phyloP scores from a whole-genome alignment of 2,113 vertebrate genomes.

The Gymnarchus niloticus region DNA sequence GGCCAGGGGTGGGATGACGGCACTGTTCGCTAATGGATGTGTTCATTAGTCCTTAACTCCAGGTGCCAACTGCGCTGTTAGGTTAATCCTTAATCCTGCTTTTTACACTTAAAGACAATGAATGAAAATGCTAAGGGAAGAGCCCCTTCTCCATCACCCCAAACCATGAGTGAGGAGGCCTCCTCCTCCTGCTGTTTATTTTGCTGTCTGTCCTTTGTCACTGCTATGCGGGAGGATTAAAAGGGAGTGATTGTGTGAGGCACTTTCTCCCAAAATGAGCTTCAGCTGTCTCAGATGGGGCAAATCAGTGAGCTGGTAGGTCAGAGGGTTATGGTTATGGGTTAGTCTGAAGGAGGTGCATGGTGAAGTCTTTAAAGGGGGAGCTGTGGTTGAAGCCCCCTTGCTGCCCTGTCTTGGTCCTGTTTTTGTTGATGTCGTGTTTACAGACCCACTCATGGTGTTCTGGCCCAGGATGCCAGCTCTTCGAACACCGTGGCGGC shows the following conservation, averaged over 20 bases:
- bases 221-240: not conserved
- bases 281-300: not conserved
- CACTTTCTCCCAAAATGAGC: not conserved
- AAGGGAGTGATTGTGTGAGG: not conserved
- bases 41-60: not conserved
- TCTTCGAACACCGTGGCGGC: no score
- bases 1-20: not conserved
- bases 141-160: no score
- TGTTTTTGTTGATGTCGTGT: constrained; percentile 2
- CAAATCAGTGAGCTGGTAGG: not conserved
- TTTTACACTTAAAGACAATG: not conserved
- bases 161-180: not conserved
- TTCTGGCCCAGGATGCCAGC: no score
- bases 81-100: not conserved
- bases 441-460: no score
- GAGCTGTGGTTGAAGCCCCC: not conserved
- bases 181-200: not conserved
- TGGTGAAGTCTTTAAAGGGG: not conserved
- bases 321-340: no score
- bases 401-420: not conserved
- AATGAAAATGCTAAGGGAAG: not conserved
- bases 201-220: not conserved
- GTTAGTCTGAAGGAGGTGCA: not conserved
- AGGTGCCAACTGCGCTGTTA: not conserved
- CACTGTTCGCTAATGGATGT: not conserved